A percentile compares a stretch with the other conserved stretches of the same genome.
phyloP scores from a whole-genome alignment of 2,797 vertebrate species.

The Cirrhinus molitorella region DNA sequence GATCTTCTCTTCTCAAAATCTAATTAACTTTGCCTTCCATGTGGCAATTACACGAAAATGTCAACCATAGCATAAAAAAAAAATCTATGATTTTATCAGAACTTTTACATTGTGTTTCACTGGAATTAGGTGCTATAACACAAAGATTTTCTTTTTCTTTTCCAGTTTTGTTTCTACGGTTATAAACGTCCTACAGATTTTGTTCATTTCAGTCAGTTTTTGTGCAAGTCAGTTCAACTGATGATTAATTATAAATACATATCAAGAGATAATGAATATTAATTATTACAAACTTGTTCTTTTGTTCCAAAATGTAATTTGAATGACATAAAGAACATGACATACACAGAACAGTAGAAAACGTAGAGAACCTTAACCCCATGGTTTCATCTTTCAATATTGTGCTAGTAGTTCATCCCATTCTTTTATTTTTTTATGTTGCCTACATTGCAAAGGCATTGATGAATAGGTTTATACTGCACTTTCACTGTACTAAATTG shows the following conservation, averaged over 20 bases:
- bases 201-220: background rate
- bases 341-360: background rate
- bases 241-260: too few species aligned
- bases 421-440: background rate
- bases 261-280: too few species aligned
- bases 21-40: background rate
- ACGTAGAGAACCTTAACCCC: background rate
- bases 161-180: background rate
- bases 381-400: background rate
- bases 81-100: background rate
- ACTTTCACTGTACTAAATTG: background rate
- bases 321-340: background rate
- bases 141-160: background rate
- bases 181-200: background rate
- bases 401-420: background rate
- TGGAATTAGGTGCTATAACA: background rate
- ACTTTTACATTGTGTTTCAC: background rate
- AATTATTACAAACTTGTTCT: background rate
- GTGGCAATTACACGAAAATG: background rate
- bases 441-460: background rate
- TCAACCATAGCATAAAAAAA: background rate
- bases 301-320: background rate
- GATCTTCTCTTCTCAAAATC: conserved; percentile 4
- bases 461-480: background rate
- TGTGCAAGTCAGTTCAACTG: background rate